A percentile compares a stretch with the other conserved stretches of the same genome.
phyloP scores from a whole-genome alignment of 2,113 vertebrate genomes.

The Nothocercus julius region DNA sequence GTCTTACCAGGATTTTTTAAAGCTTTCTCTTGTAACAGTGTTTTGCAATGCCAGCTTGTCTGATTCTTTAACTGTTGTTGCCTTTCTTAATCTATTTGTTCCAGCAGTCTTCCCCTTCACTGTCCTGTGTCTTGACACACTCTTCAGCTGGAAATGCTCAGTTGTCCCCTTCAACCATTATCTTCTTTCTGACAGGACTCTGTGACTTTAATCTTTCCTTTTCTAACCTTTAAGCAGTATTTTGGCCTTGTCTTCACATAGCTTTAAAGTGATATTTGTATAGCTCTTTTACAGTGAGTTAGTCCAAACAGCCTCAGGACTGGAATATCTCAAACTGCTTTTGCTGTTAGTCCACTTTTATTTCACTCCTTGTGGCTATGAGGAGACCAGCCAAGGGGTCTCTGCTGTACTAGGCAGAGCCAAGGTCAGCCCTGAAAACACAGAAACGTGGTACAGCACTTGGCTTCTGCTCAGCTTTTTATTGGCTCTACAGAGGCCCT shows the following conservation, averaged over 20 bases:
- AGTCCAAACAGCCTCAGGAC: not conserved
- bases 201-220: not conserved
- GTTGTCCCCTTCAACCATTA: not conserved
- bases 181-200: not conserved
- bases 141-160: not conserved
- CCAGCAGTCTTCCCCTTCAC: not conserved
- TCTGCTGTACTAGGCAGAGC: not conserved
- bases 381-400: not conserved
- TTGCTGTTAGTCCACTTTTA: not conserved
- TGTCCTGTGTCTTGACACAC: not conserved
- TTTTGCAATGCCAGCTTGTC: not conserved
- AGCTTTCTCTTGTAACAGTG: not conserved
- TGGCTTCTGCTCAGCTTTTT: not conserved
- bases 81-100: not conserved
- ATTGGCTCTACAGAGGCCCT: not conserved
- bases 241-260: not conserved
- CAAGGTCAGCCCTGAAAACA: slow-evolving; percentile 19
- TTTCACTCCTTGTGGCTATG: not conserved
- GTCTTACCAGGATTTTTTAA: slow-evolving; percentile 30
- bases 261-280: not conserved
- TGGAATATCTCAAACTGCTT: not conserved
- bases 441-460: not conserved
- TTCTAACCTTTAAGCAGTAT: not conserved
- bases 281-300: not conserved
- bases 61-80: not conserved